Evolutionary conservation across 2,113 vertebrate species (phyloP).

Genomic region (Entomyzon cyanotis): DNA sequence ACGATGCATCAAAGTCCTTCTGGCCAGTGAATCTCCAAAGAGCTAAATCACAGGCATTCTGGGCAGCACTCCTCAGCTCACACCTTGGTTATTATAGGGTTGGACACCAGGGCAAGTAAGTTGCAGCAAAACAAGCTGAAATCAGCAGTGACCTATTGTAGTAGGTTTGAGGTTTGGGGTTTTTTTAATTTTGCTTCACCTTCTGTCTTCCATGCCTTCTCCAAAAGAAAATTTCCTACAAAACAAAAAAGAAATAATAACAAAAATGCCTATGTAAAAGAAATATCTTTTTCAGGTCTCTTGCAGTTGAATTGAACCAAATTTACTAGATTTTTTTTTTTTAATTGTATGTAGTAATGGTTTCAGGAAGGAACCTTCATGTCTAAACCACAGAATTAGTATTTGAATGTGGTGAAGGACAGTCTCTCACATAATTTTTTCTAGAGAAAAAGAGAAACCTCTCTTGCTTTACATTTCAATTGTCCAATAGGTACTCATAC

Average conservation of each 20-base stretch:
- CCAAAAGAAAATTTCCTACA: neutral
- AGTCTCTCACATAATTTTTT: neutral
- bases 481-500: neutral
- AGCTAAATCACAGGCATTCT: neutral
- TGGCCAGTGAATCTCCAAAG: neutral
- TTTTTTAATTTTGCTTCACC: neutral
- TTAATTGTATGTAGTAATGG: neutral
- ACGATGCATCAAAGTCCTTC: neutral
- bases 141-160: neutral
- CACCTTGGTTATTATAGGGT: neutral
- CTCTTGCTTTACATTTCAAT: neutral
- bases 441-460: neutral
- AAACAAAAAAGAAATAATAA: neutral
- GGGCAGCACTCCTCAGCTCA: neutral
- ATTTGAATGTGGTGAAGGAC: neutral
- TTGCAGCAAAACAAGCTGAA: neutral
- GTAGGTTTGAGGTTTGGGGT: fast-evolving
- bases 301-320: neutral
- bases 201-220: neutral
- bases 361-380: neutral
- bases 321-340: neutral
- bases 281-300: neutral
- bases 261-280: neutral
- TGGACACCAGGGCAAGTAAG: neutral
- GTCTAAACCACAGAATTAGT: neutral